These are phyloP conservation scores for Sparidentex hasta DNA, from an alignment of 2,797 vertebrate species.

Conservation along the genomic window DNA sequence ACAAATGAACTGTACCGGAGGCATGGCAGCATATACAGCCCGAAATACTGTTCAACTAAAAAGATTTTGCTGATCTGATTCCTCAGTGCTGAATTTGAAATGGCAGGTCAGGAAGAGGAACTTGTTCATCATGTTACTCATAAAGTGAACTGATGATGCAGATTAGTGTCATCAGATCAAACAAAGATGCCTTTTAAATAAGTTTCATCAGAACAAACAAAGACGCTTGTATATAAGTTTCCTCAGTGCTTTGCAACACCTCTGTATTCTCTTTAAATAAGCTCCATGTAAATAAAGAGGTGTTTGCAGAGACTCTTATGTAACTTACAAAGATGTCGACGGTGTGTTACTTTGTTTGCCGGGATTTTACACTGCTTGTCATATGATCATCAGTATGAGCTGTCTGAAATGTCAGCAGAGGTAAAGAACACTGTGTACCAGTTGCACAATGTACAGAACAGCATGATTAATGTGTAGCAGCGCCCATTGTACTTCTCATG, in stretches of 20 bases:
- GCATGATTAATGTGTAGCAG: conserved; percentile 4
- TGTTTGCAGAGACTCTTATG: conserved; percentile 7
- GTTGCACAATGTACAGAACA: background rate
- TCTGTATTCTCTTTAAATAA: background rate
- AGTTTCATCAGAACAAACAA: background rate
- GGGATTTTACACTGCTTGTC: background rate
- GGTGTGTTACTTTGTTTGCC: background rate
- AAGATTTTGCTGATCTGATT: background rate
- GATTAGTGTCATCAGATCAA: background rate
- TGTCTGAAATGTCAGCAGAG: conserved; percentile 1
- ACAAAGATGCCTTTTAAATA: background rate
- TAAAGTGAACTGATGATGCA: background rate
- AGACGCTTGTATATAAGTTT: background rate
- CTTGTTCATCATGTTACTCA: background rate
- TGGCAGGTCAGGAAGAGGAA: background rate
- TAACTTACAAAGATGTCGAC: background rate
- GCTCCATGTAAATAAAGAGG: background rate
- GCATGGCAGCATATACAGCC: background rate
- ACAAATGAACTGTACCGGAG: background rate
- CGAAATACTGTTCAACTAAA: background rate
- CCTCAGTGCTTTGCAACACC: background rate
- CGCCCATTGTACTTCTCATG: background rate
- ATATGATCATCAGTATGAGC: background rate
- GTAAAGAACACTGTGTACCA: background rate
- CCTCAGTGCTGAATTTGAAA: background rate